Base-by-base conservation (phyloP, 2,888 invertebrate genomes). In the Busseola fusca region DNA sequence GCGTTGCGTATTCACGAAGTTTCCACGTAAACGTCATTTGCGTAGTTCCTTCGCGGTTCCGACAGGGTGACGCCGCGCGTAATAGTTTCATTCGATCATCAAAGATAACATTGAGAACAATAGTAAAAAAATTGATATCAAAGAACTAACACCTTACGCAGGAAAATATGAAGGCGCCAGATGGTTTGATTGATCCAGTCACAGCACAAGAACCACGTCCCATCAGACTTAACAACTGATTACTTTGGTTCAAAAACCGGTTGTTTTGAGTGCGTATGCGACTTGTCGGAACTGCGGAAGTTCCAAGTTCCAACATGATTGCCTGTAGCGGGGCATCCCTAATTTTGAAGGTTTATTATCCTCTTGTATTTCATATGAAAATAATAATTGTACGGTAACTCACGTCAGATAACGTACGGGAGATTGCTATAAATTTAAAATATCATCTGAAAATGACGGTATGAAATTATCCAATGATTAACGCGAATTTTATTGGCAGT, bases 341-440 rank as follows among this genome's bases (percentile, higher is more conserved):
- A 27, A 40, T 30, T 48, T 72, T 65, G 12, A 48, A n/a, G n/a
- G 18, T 56, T 56, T 27, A 62, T 79, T 79, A 75, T 80, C 79
- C 79, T 75, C 34, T 30, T 69, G 12, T 25, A 56, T 58, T 80
- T 75, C 68, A 57, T 72, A 66, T 56, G 64, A 78, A 79, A 68
- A 63, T 21, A 59, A 75, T 79, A 72, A 79, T 75, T 79, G 64
- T 34, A 0, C 16, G 16, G 21, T 56, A 65, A 25, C 50, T 78
- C 52, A 63, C 30, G 21, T 52, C 54, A 37, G 34, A 37, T 66
- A 48, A 50, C 48, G 3, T 63, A 14, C 18, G 27, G 6, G 16
- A 45, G 14, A 9, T 45, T 27, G 30, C 30, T 18, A 40, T 59
- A 50, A 59, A 37, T 34, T 52, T 72, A 45, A 69, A 27, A 58